Evolutionary conservation across 2,888 invertebrate species (phyloP).

Genomic region (Stramonita haemastoma): DNA sequence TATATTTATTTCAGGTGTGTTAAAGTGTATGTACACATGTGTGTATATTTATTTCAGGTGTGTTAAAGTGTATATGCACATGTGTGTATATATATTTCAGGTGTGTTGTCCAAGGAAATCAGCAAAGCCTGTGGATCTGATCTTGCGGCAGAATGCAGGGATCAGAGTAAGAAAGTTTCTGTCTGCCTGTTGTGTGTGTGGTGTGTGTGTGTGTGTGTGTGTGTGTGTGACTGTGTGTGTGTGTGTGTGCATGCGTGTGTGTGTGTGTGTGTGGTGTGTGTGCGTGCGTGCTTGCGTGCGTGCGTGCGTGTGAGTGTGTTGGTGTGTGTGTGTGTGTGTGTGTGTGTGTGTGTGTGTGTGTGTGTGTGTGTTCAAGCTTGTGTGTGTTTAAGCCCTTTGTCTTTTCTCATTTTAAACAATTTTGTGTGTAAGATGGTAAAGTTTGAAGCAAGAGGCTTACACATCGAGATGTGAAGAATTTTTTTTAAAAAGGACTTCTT

Average conservation of each 20-base stretch:
- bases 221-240: background rate
- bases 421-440: no score
- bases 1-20: no score
- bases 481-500: no score
- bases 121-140: constrained; percentile 25
- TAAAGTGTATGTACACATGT: no score
- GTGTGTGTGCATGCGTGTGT: background rate
- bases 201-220: background rate
- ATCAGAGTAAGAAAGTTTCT: constrained; percentile 26
- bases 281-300: background rate
- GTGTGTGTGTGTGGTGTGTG: constrained; percentile 5
- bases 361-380: background rate
- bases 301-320: background rate
- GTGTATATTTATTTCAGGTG: background rate
- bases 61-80: no score
- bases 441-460: no score
- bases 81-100: background rate
- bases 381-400: background rate
- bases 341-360: constrained; percentile 17
- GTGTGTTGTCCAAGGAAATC: constrained; percentile 34
- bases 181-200: background rate
- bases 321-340: background rate
- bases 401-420: no score
- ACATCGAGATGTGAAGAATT: no score
- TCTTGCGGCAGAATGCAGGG: constrained; percentile 2